Base-by-base conservation (phyloP, 2,113 vertebrate genomes). In the Suncus etruscus region DNA sequence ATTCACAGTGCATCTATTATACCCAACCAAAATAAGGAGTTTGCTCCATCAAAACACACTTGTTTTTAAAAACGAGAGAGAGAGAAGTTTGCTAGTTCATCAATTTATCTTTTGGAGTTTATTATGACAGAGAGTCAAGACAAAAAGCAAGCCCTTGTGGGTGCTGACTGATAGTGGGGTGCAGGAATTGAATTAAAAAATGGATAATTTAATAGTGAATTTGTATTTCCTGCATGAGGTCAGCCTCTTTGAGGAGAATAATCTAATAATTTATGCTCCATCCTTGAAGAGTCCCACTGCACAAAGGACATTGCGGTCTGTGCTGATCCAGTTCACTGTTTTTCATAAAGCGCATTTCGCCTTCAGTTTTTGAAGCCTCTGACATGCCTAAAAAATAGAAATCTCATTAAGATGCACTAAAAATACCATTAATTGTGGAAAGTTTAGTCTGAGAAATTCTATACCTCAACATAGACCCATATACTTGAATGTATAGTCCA, bases 141-240 rank as follows among this genome's bases (percentile, higher is more conserved):
- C 2, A 73, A 31, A 80, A 95, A 82, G n/a, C 8, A 29, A 74
- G 22, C 3, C 11, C 45, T 11, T 6, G 39, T 4, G 15, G 50
- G 2, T 25, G 65, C 8, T 69, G n/a, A 10, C 31, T 4, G 12
- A 47, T 31, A 7, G 32, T 10, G 25, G 9, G 85, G 77, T 68
- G 31, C 12, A 81, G 48, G 1, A 20, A 11, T 20, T 89, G 83
- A 63, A 54, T 79, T 86, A 74, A 77, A 31, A 48, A 51, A 78
- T 48, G 16, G n/a, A 86, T 91, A 9, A 80, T 73, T 82, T 54
- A 90, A 81, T 66, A 93, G 20, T n/a, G 54, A 50, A 54, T 65
- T 88, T 90, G 84, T 2, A 81, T 94, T 92, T 94, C 85, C 78
- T 96, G 5, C 1, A n/a, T 70, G 80, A 92, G 47, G 25, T 89